Percentiles rank a stretch among this genome's conserved stretches.
Evolutionary conservation across 2,888 invertebrate genomes (phyloP).

Genomic region (Arrhopalites spinosus): DNA sequence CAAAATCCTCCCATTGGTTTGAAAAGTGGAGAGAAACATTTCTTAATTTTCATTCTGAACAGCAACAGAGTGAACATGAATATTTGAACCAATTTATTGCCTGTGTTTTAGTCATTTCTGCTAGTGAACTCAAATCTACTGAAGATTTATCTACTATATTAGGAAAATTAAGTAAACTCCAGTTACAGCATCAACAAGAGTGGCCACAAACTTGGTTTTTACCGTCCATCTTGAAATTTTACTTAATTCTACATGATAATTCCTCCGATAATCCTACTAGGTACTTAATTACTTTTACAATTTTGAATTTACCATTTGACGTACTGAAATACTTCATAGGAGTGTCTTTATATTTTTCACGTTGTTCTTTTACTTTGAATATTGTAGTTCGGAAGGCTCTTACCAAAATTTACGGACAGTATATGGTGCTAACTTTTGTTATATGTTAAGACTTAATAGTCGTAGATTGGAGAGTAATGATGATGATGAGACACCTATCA

Average conservation of each 20-base stretch:
- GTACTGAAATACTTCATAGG: neutral
- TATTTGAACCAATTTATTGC: constrained; percentile 88
- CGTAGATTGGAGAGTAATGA: constrained; percentile 19
- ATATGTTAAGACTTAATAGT: constrained; percentile 81
- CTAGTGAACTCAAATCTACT: constrained; percentile 59
- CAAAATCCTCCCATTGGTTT: constrained; percentile 87
- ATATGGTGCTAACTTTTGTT: constrained; percentile 86
- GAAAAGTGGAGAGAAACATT: constrained; percentile 93
- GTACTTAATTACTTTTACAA: neutral
- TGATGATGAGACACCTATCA: constrained; percentile 28
- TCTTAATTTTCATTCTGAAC: constrained; percentile 74
- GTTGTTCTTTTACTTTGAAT: constrained; percentile 40
- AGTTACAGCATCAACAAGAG: constrained; percentile 78
- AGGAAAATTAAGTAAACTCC: constrained; percentile 65
- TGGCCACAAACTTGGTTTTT: constrained; percentile 67
- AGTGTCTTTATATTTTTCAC: neutral
- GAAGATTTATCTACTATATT: constrained; percentile 66
- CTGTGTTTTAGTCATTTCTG: constrained; percentile 69
- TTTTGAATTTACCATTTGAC: too few relatives aligned
- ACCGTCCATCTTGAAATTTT: constrained; percentile 81
- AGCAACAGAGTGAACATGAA: constrained; percentile 87
- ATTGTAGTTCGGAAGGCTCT: constrained; percentile 82
- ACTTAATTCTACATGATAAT: constrained; percentile 86
- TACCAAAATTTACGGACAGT: constrained; percentile 84
- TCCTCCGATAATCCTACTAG: constrained; percentile 69